Base-by-base conservation (phyloP, 2,797 vertebrate species). In the Schizopygopsis malacanthus region DNA sequence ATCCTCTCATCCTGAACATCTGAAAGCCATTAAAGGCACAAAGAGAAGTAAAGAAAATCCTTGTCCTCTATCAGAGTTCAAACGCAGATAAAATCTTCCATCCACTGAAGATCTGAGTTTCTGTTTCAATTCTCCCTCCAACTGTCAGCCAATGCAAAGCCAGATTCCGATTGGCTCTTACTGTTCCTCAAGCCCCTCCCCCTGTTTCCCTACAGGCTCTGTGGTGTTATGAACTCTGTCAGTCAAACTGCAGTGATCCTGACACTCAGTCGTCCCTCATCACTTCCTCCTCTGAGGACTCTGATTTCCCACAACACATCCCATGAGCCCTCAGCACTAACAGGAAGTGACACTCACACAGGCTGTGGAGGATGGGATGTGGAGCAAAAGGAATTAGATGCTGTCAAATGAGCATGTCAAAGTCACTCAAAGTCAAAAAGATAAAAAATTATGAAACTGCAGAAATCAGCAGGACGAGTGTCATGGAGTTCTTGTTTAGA, bases 341-440 rank as follows among this genome's bases (percentile, higher is more conserved):
- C 56, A 69, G 79, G 45, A 81, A 80, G 67, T 81, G 70, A 81
- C 78, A 65, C 28, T 72, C 33, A 70, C 22, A 18, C 22, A 61
- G 45, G 22, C 13, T 16, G 45, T 50, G 3, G 18, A 45, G 45
- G 9, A 25, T 41, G 47, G 43, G 45, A 61, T 54, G 41, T 20
- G 61, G 45, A 71, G 59, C 25, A 77, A 85, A 61, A 20, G 54
- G 56, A 67, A 65, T 65, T 16, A 15, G 28, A 76, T 50, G 52
- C 65, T 69, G 47, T 81, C 70, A 86, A 37, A 81, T 50, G 28
- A 67, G 56, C 39, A 3, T 37, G 70, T 75, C 65, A 43, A 3
- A n/a, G 70, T 75, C 65, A 43, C 4, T 25, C 63, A 65, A 37
- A 79, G 18, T 43, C 7, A 20, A 33, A 54, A 28, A 79, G 4